Conservation (phyloP, 2,113 vertebrate species). For the Hippocampus guttulatus region DNA sequence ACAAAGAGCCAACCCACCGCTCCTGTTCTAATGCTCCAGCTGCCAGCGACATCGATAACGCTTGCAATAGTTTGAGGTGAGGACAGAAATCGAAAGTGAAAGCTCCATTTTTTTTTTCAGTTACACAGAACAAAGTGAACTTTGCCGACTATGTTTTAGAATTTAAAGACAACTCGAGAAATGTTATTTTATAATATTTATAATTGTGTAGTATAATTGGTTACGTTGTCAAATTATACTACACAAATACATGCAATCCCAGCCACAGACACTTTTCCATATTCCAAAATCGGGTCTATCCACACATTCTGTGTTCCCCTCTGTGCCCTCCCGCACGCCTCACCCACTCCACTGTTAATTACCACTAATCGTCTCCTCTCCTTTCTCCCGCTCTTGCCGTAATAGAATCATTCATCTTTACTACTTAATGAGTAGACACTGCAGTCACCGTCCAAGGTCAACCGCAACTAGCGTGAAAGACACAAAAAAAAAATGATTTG, state of each 20-base stretch:
- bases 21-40: not conserved
- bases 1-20: not conserved
- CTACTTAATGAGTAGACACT: conserved; percentile 72
- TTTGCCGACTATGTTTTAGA: not conserved
- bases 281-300: conserved; percentile 21
- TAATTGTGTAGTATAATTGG: too few species aligned
- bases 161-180: not conserved
- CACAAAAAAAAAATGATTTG: conserved; percentile 33
- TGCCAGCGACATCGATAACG: not conserved
- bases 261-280: conserved; percentile 12
- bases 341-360: conserved; percentile 70
- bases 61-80: not conserved
- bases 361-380: conserved; percentile 72
- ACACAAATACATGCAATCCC: not conserved
- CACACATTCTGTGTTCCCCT: conserved; percentile 14
- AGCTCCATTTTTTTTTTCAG: not conserved
- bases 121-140: not conserved
- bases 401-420: conserved; percentile 77
- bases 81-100: not conserved
- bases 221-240: not conserved
- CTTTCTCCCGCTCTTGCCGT: conserved; percentile 52
- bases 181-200: too few species aligned
- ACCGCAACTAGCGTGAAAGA: conserved; percentile 45
- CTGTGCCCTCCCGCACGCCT: conserved; percentile 61
- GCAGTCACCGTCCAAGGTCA: conserved; percentile 71